A percentile compares a stretch with the other conserved stretches of the same genome.
Evolutionary conservation across 2,888 invertebrate species (phyloP).

Genomic region (Lycia hirtaria): DNA sequence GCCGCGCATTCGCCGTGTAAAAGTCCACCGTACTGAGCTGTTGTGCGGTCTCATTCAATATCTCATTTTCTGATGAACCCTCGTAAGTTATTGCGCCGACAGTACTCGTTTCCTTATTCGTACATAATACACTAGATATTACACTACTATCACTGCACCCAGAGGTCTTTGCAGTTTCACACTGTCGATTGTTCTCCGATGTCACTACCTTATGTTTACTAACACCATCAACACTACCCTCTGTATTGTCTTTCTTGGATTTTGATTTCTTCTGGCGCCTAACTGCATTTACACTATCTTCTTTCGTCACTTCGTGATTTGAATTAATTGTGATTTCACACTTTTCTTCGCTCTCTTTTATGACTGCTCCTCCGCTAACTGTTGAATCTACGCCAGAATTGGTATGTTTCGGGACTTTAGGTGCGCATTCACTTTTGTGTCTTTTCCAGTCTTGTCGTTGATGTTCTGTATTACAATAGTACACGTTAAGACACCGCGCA

Average conservation of each 20-base stretch:
- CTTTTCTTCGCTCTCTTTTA: slow-evolving; percentile 54
- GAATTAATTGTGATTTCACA: slow-evolving; percentile 41
- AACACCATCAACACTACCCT: slow-evolving; percentile 61
- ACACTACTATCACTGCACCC: slow-evolving; percentile 66
- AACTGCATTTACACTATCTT: slow-evolving; percentile 52
- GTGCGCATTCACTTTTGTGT: slow-evolving; percentile 88
- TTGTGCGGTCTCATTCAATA: slow-evolving; percentile 87
- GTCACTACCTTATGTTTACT: slow-evolving; percentile 61
- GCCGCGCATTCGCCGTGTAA: slow-evolving; percentile 58
- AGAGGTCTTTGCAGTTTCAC: slow-evolving; percentile 45
- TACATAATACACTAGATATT: slow-evolving; percentile 79
- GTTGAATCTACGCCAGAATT: slow-evolving; percentile 57
- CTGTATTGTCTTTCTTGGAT: slow-evolving; percentile 61
- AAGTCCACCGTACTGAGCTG: slow-evolving; percentile 70
- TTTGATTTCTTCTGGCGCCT: slow-evolving; percentile 64
- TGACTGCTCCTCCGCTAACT: slow-evolving; percentile 54
- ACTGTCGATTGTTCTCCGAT: slow-evolving; percentile 52
- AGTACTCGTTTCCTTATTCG: slow-evolving; percentile 66
- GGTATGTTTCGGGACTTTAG: slow-evolving; percentile 61
- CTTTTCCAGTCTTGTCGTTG: slow-evolving; percentile 92
- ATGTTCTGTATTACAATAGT: slow-evolving; percentile 93
- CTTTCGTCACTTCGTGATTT: slow-evolving; percentile 45
- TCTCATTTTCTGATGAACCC: slow-evolving; percentile 89
- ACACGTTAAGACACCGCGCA: slow-evolving; percentile 89
- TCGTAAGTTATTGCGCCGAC: slow-evolving; percentile 86